These are phyloP conservation scores for Apamea anceps DNA, from an alignment of 2,888 invertebrate genomes.

Conservation along the genomic window DNA sequence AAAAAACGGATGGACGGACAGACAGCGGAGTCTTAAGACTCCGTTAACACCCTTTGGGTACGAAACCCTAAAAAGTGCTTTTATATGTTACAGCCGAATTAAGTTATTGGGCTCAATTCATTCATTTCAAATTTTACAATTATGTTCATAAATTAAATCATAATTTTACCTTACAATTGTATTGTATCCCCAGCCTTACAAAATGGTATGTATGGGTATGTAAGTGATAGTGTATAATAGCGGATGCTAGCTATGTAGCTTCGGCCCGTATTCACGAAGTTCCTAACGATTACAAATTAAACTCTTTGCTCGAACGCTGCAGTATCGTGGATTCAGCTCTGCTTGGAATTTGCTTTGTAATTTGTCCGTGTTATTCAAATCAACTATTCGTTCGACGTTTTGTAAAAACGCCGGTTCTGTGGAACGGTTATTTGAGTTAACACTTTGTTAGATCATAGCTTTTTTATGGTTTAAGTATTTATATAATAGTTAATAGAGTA, in stretches of 20 bases:
- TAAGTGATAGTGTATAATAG: conserved; percentile 38
- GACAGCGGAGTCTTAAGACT: no score
- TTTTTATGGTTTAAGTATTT: background rate
- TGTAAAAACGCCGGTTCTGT: conserved; percentile 1
- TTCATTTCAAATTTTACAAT: no score
- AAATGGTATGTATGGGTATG: conserved; percentile 6
- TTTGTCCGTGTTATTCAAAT: conserved; percentile 33
- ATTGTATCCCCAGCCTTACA: background rate
- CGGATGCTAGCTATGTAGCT: conserved; percentile 39
- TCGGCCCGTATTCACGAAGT: conserved; percentile 38
- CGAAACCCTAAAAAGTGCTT: background rate
- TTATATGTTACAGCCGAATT: background rate
- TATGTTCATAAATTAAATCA: background rate
- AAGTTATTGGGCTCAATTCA: background rate
- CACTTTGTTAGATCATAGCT: conserved; percentile 5
- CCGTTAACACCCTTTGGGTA: background rate
- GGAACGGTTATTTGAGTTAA: background rate
- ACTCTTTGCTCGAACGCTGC: conserved; percentile 30
- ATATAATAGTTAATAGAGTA: background rate
- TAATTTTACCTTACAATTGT: background rate
- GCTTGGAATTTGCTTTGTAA: conserved; percentile 40
- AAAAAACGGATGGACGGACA: no score
- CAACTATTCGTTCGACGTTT: conserved; percentile 21
- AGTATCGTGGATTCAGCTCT: conserved; percentile 53
- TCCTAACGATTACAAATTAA: conserved; percentile 59